Evolutionary conservation across 2,888 invertebrate species (phyloP).

Genomic region (Epinotia demarniana): DNA sequence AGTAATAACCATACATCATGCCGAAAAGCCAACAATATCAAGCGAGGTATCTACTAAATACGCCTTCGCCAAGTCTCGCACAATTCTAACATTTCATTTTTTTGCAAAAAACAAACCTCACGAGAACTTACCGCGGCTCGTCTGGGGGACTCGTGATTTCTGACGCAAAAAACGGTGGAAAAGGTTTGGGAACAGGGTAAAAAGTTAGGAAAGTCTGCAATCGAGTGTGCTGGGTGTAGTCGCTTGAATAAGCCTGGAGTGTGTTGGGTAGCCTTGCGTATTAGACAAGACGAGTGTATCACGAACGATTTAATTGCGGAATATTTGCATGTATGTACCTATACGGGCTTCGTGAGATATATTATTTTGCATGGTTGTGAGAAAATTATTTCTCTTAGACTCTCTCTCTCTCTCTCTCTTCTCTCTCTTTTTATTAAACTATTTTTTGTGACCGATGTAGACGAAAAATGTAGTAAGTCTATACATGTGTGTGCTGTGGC

Average conservation of each 20-base stretch:
- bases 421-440: too few relatives aligned
- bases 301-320: background rate
- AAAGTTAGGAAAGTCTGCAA: constrained; percentile 5
- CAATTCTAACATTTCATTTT: constrained; percentile 2
- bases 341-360: too few relatives aligned
- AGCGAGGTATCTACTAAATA: background rate
- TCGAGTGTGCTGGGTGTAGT: background rate
- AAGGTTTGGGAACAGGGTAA: background rate
- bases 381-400: too few relatives aligned
- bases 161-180: constrained; percentile 9
- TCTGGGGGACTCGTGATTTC: constrained; percentile 23
- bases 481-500: too few relatives aligned
- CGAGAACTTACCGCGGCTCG: constrained; percentile 15
- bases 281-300: background rate
- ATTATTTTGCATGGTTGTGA: too few relatives aligned
- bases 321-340: too few relatives aligned
- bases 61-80: background rate
- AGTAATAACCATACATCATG: constrained; percentile 11
- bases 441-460: too few relatives aligned
- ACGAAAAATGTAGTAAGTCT: too few relatives aligned
- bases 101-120: background rate
- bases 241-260: background rate
- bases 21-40: background rate
- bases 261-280: background rate
- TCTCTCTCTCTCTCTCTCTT: too few relatives aligned